Evolutionary conservation across 2,797 vertebrate genomes (phyloP).

Genomic region (Microctenopoma stevenorrisi): DNA sequence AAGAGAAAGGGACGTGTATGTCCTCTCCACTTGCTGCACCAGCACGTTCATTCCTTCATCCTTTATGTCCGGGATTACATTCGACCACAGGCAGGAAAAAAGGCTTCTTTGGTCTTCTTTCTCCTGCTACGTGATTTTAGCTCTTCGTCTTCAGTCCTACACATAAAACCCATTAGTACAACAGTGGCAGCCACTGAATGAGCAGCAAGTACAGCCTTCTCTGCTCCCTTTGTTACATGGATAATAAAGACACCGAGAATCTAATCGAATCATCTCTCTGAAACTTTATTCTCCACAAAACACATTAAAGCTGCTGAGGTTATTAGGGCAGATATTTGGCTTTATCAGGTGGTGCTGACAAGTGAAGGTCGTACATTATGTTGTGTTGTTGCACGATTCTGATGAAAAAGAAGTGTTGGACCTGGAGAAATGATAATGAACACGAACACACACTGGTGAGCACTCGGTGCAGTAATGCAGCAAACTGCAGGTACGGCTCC

Average conservation of each 20-base stretch:
- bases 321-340: too few species aligned
- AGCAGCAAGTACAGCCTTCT: constrained; percentile 1
- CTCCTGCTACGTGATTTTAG: constrained; percentile 36
- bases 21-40: constrained; percentile 38
- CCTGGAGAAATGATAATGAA: not conserved
- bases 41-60: constrained; percentile 40
- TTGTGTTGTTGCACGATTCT: not conserved
- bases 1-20: constrained; percentile 55
- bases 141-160: constrained; percentile 26
- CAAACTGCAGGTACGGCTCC: not conserved
- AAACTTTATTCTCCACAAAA: constrained; percentile 8
- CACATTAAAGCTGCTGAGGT: too few species aligned
- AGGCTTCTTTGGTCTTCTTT: constrained; percentile 22
- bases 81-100: constrained; percentile 36
- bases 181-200: constrained; percentile 6
- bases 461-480: not conserved
- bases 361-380: not conserved
- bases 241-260: constrained; percentile 14
- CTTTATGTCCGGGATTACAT: constrained; percentile 57
- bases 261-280: not conserved
- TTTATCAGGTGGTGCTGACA: not conserved
- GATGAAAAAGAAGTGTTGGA: not conserved
- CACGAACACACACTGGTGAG: not conserved
- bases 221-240: constrained; percentile 15
- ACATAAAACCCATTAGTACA: constrained; percentile 41